Conservation (phyloP, 2,797 vertebrate genomes). For the Leptoclinus maculatus region DNA sequence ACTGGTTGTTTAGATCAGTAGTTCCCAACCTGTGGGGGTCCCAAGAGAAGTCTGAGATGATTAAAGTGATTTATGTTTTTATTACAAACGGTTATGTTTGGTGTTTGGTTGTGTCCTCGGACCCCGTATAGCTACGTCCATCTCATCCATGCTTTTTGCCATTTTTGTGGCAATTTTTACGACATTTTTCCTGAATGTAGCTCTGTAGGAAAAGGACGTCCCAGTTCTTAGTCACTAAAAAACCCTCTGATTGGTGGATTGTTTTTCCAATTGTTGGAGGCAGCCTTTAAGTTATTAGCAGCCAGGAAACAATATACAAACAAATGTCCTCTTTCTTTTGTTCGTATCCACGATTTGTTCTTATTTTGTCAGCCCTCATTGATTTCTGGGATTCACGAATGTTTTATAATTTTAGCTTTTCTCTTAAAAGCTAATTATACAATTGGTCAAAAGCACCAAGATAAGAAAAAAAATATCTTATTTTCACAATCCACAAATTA, state of each 20-base stretch:
- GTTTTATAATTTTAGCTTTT: not conserved
- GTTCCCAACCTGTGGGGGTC: not conserved
- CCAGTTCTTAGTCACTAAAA: not conserved
- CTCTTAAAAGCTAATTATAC: not conserved
- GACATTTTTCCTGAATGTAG: no score
- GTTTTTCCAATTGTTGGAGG: not conserved
- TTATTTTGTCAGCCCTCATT: not conserved
- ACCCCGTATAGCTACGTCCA: no score
- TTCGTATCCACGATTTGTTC: not conserved
- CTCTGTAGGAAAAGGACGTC: not conserved
- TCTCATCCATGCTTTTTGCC: no score
- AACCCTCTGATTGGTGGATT: constrained; percentile 2
- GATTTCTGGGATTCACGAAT: not conserved
- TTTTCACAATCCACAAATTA: not conserved
- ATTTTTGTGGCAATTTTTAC: no score
- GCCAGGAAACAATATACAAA: not conserved
- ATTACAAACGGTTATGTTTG: not conserved
- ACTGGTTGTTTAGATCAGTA: constrained; percentile 25
- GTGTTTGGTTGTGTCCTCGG: not conserved
- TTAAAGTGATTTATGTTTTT: not conserved
- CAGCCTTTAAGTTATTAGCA: not conserved
- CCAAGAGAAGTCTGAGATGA: not conserved
- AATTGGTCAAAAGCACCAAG: no score
- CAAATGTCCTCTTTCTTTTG: not conserved
- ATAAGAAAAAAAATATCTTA: no score